These are phyloP conservation scores for Tragulus kanchil DNA, from an alignment of 2,113 vertebrate species.

Conservation along the genomic window DNA sequence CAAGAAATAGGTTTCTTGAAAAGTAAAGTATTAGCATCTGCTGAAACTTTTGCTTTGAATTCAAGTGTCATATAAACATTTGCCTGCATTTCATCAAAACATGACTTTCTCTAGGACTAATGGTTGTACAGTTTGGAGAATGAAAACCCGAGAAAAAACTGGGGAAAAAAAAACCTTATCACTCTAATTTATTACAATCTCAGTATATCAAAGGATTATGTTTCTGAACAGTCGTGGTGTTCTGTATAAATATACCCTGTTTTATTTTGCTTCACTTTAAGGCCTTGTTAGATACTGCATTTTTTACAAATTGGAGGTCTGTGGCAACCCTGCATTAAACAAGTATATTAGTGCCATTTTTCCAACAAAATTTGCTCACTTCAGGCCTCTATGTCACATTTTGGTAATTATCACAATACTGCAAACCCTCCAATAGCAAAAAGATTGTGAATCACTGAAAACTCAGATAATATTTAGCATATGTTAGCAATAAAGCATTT, in stretches of 20 bases:
- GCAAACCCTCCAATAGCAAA: background rate
- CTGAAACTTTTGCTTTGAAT: background rate
- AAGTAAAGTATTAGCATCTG: slow-evolving; percentile 18
- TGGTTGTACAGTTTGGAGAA: background rate
- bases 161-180: background rate
- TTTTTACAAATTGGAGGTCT: background rate
- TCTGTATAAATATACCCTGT: background rate
- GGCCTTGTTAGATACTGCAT: background rate
- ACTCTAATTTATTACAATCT: background rate
- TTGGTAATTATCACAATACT: background rate
- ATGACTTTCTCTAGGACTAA: background rate
- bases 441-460: background rate
- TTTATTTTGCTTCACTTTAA: background rate
- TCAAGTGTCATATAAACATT: background rate
- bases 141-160: background rate
- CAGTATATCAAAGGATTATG: background rate
- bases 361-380: background rate
- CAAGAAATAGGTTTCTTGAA: background rate
- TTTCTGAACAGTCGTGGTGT: background rate
- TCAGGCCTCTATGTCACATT: background rate
- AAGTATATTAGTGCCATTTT: background rate
- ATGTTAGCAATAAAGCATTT: background rate
- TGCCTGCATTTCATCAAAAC: background rate
- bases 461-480: background rate
- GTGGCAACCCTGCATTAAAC: background rate